Evolutionary conservation across 2,797 vertebrate genomes (phyloP), one percentile per base, ranked within the genome.

Genomic region (Manis crassicaudata): DNA sequence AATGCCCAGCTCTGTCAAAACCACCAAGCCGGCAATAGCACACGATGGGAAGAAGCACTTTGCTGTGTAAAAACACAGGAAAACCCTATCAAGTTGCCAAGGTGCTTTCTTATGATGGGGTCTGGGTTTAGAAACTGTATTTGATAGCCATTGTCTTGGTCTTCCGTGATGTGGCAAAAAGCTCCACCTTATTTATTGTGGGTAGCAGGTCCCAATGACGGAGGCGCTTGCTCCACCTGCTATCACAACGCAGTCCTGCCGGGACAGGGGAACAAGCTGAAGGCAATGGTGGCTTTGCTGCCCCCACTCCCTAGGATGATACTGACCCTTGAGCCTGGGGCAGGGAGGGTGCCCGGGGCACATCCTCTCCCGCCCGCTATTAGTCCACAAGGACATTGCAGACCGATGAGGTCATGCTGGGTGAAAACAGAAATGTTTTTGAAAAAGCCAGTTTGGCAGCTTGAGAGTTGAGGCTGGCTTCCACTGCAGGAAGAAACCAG

Each of bases 361-460:
- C 72, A 96, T 84, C 93, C 91, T 96, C 93, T 95, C 77, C 50
- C 62, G 56, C 52, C 80, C 67, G 91, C 95, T 79, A 46, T 80
- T 70, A 91, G 93, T 76, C 85, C 96, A 56, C 93, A 92, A 3
- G 89, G 94, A 92, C 96, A 97, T 98, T 96, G 96, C 95, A 95
- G 86, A 93, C 76, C 0, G 93, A 95, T 98, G 98, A 97, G 96
- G 96, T 97, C 93, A 98, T 95, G 86, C 85, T 25, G 82, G 86
- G 92, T 35, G 92, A 96, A 94, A 89, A 95, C 95, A 97, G 97
- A 87, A 86, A 95, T 97, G 95, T 90, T 97, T 97, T 97, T 96
- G 97, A 97, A 94, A 94, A 96, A 97, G 96, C 97, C 96, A 92
- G 96, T 96, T 96, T 96, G 96, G 96, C 97, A 96, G 95, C 96